Evolutionary conservation across 2,113 vertebrate species (phyloP), one percentile per base, ranked within the genome.

Genomic region (Centropus bengalensis): DNA sequence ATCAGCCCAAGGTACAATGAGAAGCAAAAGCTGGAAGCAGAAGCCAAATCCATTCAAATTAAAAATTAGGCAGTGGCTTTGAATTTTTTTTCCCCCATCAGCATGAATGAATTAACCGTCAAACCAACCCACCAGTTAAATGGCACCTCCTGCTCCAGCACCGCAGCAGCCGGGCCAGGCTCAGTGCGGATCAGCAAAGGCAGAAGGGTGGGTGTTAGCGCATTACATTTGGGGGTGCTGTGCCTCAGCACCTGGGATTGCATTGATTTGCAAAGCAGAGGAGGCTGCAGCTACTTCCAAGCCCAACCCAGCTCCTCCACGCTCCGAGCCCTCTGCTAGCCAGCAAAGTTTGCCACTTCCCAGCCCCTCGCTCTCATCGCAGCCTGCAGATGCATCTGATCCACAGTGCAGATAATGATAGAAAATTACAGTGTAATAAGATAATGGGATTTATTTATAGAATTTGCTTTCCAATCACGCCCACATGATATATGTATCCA

Each of bases 391-490:
- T 96, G 95, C 90, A 92, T 94, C 94, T 51, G 92, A 97, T 93
- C 96, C 95, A 89, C 78, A 2, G 90, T 86, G 96, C 81, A 45
- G 95, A 96, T 94, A 97, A 95, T 95, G 88, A 91, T 9, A 93
- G 82, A 91, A 97, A 97, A 97, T 96, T 93, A 94, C 95, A 96
- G 93, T 89, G 93, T 92, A 97, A 97, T 95, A 91, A 93, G 92
- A 88, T 92, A 96, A 96, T 96, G 93, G 91, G 93, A 91, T 96
- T 96, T 97, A 95, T 94, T 96, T 98, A 96, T 97, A 96, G 94
- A 88, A 86, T 93, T 91, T 90, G 74, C 92, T 93, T 94, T 96
- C 88, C 84, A 73, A 91, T 96, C 95, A 67, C 82, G 78, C 89
- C 91, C 86, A 96, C 71, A 62, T 28, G 71, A 78, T 93, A 62